Percentiles rank a stretch among this genome's conserved stretches.
Evolutionary conservation across 2,113 vertebrate genomes (phyloP).

Genomic region (Phoxinus phoxinus): DNA sequence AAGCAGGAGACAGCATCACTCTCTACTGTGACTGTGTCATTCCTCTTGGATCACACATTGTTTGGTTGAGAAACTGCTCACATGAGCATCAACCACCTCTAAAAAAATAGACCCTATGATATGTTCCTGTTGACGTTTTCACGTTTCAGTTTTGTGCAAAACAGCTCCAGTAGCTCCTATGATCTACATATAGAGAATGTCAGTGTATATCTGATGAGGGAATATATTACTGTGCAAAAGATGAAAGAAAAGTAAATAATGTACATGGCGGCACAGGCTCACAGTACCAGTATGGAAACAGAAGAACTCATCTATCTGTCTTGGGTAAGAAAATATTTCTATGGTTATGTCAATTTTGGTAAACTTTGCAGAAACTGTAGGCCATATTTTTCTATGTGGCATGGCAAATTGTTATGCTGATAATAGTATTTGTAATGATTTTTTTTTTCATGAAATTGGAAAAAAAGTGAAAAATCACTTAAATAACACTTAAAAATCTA

Average conservation of each 20-base stretch:
- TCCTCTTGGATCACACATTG: not conserved
- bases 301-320: not conserved
- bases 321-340: constrained; percentile 16
- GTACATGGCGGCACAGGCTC: not conserved
- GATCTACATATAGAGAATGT: constrained; percentile 54
- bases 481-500: no score
- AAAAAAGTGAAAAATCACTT: no score
- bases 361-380: not conserved
- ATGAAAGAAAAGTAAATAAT: not conserved
- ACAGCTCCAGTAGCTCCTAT: not conserved
- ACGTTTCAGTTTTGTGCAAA: constrained; percentile 10
- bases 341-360: not conserved
- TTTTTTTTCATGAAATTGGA: no score
- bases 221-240: constrained; percentile 53
- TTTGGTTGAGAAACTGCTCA: constrained; percentile 42
- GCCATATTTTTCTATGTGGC: not conserved
- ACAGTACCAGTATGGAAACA: constrained; percentile 31
- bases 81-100: constrained; percentile 31
- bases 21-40: not conserved
- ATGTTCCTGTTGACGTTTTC: not conserved
- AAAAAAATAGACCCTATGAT: not conserved
- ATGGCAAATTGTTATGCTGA: not conserved
- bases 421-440: not conserved
- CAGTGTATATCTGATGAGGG: constrained; percentile 47
- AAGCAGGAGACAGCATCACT: constrained; percentile 45